Conservation (phyloP, 64 coral and sea anemone genomes). For the Dendronephthya gigantea region DNA sequence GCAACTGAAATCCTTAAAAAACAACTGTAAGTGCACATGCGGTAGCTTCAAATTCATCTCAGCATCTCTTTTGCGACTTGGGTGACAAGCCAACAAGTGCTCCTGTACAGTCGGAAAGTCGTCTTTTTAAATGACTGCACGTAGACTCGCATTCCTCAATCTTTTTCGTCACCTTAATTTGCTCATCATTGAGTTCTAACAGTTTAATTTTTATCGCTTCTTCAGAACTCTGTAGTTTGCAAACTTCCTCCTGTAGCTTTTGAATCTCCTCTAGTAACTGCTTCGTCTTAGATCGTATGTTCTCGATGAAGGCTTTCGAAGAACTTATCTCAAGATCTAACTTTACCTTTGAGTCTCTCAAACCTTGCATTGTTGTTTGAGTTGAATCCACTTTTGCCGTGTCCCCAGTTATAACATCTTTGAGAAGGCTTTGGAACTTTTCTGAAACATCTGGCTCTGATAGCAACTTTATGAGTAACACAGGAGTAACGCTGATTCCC, state of each 20-base stretch:
- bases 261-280: not conserved
- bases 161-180: not conserved
- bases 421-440: not conserved
- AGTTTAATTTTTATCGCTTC: not conserved
- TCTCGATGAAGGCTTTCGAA: not conserved
- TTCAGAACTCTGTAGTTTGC: not conserved
- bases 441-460: slow-evolving; percentile 7
- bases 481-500: not conserved
- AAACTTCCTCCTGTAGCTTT: not conserved
- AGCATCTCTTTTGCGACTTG: not conserved
- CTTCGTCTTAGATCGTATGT: not conserved
- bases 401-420: slow-evolving; percentile 3
- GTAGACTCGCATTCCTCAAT: slow-evolving; percentile 4
- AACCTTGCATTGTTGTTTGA: not conserved
- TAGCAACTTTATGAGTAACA: not conserved
- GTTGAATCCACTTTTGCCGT: not conserved
- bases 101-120: not conserved
- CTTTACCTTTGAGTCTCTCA: not conserved
- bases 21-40: not conserved
- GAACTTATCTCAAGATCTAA: not conserved
- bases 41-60: not conserved
- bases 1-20: not conserved
- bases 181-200: not conserved
- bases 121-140: not conserved
- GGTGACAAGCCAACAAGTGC: not conserved